phyloP scores from a whole-genome alignment of 2,888 invertebrate genomes.

The Dorcus hopei region DNA sequence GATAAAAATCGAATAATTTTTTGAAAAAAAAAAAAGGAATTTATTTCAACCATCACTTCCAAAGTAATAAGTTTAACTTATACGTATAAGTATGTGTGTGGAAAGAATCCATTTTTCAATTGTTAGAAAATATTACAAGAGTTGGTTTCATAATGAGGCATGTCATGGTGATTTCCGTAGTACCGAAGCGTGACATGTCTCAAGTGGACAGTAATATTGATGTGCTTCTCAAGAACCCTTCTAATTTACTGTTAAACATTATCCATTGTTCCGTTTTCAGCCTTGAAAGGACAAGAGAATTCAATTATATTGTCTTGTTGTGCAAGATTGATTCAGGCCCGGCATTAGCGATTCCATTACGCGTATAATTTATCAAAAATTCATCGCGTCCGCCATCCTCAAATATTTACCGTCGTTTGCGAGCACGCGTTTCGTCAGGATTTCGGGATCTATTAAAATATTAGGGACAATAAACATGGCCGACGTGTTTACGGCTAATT shows the following conservation, averaged over 20 bases:
- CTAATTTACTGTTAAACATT: background rate
- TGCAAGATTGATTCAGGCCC: constrained; percentile 10
- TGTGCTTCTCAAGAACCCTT: background rate
- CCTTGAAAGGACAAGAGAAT: constrained; percentile 9
- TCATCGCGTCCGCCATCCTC: background rate
- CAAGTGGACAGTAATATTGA: background rate
- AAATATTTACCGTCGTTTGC: background rate
- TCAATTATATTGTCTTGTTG: constrained; percentile 14
- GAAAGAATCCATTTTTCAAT: too few species aligned
- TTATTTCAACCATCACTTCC: too few species aligned
- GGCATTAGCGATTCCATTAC: background rate
- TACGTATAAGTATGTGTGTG: too few species aligned
- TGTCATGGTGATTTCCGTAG: too few species aligned
- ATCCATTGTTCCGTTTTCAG: background rate
- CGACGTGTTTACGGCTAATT: background rate
- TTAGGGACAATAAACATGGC: background rate
- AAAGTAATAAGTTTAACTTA: too few species aligned
- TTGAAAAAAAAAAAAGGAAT: too few species aligned
- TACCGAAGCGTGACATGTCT: background rate
- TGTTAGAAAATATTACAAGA: too few species aligned
- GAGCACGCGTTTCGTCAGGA: background rate
- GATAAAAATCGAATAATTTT: too few species aligned
- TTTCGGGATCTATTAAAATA: background rate
- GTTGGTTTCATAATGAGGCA: too few species aligned
- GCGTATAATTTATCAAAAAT: background rate